Evolutionary conservation across 2,888 invertebrate species (phyloP).

Genomic region (Philaethria dido): DNA sequence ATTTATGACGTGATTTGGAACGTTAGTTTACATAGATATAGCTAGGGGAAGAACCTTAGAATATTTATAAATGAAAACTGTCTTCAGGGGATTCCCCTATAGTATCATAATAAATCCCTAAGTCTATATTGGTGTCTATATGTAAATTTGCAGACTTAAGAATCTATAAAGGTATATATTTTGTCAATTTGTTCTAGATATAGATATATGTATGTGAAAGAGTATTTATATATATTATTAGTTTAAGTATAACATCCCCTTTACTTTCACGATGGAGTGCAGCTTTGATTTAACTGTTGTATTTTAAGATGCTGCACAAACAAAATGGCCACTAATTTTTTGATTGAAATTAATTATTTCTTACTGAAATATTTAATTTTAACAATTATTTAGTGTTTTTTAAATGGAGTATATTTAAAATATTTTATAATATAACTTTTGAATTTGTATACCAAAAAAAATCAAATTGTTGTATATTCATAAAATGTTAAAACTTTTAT

Average conservation of each 20-base stretch:
- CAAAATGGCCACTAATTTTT: constrained; percentile 13
- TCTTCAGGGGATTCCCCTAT: constrained; percentile 1
- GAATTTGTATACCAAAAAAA: constrained; percentile 24
- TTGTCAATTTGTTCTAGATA: constrained; percentile 78
- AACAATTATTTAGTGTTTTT: constrained; percentile 10
- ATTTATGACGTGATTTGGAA: constrained; percentile 63
- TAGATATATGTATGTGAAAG: constrained; percentile 54
- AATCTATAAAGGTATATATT: constrained; percentile 60
- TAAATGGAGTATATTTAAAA: constrained; percentile 18
- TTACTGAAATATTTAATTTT: constrained; percentile 13
- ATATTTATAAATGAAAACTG: not conserved
- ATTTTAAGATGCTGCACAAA: constrained; percentile 18
- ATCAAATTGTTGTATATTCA: constrained; percentile 20
- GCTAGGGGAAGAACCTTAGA: constrained; percentile 16
- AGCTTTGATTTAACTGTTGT: constrained; percentile 43
- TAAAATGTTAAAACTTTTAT: constrained; percentile 22
- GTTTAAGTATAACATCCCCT: constrained; percentile 44
- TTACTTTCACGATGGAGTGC: constrained; percentile 40
- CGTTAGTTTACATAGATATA: constrained; percentile 54
- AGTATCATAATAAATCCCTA: constrained; percentile 10
- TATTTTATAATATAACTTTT: constrained; percentile 27
- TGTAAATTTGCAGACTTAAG: constrained; percentile 65
- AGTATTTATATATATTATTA: constrained; percentile 51
- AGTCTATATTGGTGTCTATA: constrained; percentile 53
- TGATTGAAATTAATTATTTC: constrained; percentile 13